These are phyloP conservation scores for Eilema depressum DNA, from an alignment of 2,888 invertebrate genomes.

Conservation along the genomic window DNA sequence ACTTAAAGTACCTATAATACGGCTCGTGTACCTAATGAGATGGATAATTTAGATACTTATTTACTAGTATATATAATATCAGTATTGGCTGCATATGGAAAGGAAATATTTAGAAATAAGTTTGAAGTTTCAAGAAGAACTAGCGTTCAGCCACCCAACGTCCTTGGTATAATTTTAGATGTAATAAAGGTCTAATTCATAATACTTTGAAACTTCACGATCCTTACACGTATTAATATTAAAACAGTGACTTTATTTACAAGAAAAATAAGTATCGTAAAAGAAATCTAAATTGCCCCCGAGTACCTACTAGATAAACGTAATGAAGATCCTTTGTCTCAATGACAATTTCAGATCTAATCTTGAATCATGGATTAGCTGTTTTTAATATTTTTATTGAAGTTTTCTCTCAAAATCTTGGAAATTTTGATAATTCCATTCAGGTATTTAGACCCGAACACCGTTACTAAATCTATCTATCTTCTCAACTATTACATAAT, in stretches of 20 bases:
- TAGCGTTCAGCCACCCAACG: not conserved
- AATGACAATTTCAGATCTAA: too few relatives aligned
- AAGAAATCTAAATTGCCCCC: too few relatives aligned
- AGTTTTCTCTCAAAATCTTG: too few relatives aligned
- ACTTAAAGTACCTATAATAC: constrained; percentile 32
- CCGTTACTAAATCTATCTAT: too few relatives aligned
- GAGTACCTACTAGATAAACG: not conserved
- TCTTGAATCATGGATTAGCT: too few relatives aligned
- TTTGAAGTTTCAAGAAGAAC: not conserved
- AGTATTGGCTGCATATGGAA: not conserved
- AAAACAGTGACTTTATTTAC: not conserved
- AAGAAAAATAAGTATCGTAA: too few relatives aligned
- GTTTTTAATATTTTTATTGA: too few relatives aligned
- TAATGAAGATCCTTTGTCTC: too few relatives aligned
- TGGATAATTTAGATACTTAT: constrained; percentile 24
- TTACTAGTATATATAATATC: not conserved
- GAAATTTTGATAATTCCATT: too few relatives aligned
- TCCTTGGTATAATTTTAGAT: not conserved
- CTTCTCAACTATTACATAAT: too few relatives aligned
- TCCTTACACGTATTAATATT: not conserved
- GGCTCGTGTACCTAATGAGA: constrained; percentile 39
- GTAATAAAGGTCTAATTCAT: not conserved
- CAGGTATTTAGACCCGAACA: too few relatives aligned
- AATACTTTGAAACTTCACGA: not conserved
- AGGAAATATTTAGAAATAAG: not conserved